phyloP scores from a whole-genome alignment of 2,797 vertebrate species.

The Cossypha heuglini region DNA sequence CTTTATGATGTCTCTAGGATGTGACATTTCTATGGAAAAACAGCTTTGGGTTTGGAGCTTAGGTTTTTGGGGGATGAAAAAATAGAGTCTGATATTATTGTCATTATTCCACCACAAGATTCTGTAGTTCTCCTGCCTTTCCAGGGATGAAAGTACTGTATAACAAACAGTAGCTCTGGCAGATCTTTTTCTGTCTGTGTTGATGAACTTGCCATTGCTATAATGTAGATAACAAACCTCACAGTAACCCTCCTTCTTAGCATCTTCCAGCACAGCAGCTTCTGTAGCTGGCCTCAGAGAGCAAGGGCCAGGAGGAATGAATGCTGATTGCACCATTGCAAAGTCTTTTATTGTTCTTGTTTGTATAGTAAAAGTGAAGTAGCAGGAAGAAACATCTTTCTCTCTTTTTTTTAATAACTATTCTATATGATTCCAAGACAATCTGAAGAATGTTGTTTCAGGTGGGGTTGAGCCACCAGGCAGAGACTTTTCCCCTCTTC shows the following conservation, averaged over 20 bases:
- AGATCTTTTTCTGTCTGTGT: background rate
- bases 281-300: background rate
- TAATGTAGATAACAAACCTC: background rate
- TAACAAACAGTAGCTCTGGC: background rate
- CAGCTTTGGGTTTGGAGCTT: background rate
- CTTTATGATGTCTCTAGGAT: slow-evolving; percentile 4
- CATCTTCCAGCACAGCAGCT: background rate
- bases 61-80: background rate
- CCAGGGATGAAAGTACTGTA: background rate
- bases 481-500: background rate
- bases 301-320: background rate
- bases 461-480: background rate
- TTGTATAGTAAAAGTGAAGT: background rate
- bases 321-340: background rate
- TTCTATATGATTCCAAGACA: background rate
- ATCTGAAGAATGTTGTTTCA: background rate
- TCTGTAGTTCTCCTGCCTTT: background rate
- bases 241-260: background rate
- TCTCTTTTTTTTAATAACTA: too few relatives aligned
- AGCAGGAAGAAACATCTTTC: background rate
- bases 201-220: slow-evolving; percentile 17
- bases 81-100: background rate
- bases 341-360: background rate
- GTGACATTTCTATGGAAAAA: slow-evolving; percentile 9
- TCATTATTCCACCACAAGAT: background rate